Percentiles rank a stretch among this genome's conserved stretches.
phyloP scores from a whole-genome alignment of 2,888 invertebrate genomes.

The Himalopsyche japonica region DNA sequence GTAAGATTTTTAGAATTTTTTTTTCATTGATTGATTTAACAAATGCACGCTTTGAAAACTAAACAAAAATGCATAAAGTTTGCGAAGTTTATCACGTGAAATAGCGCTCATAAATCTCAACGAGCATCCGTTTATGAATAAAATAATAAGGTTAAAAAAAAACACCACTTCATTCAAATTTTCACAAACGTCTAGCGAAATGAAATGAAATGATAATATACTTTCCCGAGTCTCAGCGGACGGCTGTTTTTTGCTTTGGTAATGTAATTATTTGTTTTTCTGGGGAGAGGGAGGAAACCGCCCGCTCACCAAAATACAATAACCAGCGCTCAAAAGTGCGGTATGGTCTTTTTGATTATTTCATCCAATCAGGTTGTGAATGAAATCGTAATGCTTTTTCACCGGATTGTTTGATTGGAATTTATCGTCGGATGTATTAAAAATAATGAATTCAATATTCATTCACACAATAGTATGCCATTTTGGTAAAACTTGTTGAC shows the following conservation, averaged over 20 bases:
- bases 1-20: no score
- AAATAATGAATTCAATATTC: no score
- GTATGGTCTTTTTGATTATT: not conserved
- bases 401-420: not conserved
- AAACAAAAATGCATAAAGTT: not conserved
- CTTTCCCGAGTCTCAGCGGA: not conserved
- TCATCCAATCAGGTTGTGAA: not conserved
- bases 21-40: not conserved
- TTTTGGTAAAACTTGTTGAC: no score
- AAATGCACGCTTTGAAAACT: not conserved
- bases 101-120: conserved; percentile 4
- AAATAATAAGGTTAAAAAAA: conserved; percentile 3
- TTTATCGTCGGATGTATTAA: not conserved
- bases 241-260: not conserved
- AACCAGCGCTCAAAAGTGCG: not conserved
- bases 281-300: not conserved
- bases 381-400: not conserved
- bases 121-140: conserved; percentile 4
- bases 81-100: not conserved
- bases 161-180: conserved; percentile 7
- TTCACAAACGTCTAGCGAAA: not conserved
- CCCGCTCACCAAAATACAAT: not conserved
- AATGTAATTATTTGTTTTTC: conserved; percentile 2
- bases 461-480: no score
- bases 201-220: conserved; percentile 13